These are phyloP conservation scores for Axinella damicornis DNA, from an alignment of 37 sponge, comb jelly and placozoan species.

Conservation along the genomic window DNA sequence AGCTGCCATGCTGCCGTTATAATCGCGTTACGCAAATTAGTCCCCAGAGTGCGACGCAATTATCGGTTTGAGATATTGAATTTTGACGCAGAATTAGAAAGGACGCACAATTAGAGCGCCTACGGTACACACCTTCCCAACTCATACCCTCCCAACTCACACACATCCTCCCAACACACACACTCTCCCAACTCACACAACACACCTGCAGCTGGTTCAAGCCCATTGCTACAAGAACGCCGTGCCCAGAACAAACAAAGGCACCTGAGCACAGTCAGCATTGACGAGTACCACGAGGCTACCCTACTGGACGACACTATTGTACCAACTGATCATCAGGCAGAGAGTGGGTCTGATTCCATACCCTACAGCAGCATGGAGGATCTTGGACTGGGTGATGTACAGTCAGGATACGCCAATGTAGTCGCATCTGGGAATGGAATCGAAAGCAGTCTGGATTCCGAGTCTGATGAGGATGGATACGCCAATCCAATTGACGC, in stretches of 20 bases:
- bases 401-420: conserved; percentile 9
- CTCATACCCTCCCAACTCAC: neutral
- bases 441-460: neutral
- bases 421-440: neutral
- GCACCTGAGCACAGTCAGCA: neutral
- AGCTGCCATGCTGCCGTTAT: too few species aligned
- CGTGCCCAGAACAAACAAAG: neutral
- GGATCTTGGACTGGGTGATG: neutral
- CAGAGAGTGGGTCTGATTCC: neutral
- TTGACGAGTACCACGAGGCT: conserved; percentile 4
- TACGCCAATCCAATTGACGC: conserved; percentile 19
- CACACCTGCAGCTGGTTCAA: neutral
- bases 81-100: too few species aligned
- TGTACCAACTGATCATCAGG: too few species aligned
- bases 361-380: conserved; percentile 18
- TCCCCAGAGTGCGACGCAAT: too few species aligned
- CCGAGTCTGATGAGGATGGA: neutral
- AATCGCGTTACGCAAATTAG: too few species aligned
- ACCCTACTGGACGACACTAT: neutral
- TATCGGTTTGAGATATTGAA: too few species aligned
- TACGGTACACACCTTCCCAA: neutral
- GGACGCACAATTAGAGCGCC: too few species aligned
- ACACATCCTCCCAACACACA: neutral
- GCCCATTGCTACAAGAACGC: neutral
- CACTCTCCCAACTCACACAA: conserved; percentile 6